Percentiles rank a stretch among this genome's conserved stretches.
Evolutionary conservation across 1,140 invertebrate species (phyloP).

Genomic region (Himalopsyche phryganea): DNA sequence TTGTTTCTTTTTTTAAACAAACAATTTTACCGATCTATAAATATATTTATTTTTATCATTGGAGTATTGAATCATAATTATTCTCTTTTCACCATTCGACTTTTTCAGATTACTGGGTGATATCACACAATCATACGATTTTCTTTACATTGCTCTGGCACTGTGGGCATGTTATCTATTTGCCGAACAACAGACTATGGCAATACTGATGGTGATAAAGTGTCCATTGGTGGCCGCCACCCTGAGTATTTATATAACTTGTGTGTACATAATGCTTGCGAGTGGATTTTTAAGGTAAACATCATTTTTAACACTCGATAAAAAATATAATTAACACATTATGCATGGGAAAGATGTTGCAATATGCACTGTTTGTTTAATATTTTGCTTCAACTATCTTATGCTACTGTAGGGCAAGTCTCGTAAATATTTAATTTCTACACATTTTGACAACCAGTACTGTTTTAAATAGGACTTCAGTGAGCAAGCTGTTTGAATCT

Average conservation of each 20-base stretch:
- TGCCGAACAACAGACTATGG: constrained; percentile 79
- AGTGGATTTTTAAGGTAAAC: constrained; percentile 75
- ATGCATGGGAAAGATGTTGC: too few species aligned
- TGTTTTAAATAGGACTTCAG: too few species aligned
- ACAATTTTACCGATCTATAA: too few species aligned
- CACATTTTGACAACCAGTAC: too few species aligned
- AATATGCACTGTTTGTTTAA: too few species aligned
- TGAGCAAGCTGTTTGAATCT: too few species aligned
- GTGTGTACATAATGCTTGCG: constrained; percentile 69
- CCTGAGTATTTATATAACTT: constrained; percentile 70
- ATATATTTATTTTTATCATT: too few species aligned
- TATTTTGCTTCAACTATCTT: background rate
- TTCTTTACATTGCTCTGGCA: constrained; percentile 60
- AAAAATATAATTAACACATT: too few species aligned
- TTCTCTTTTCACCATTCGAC: too few species aligned
- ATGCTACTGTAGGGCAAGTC: background rate
- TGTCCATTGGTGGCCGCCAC: constrained; percentile 71
- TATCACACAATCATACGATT: constrained; percentile 51
- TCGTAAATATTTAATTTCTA: too few species aligned
- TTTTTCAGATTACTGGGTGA: constrained; percentile 48
- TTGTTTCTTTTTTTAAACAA: background rate
- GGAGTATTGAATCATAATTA: too few species aligned
- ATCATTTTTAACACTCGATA: too few species aligned
- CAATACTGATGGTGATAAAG: constrained; percentile 76
- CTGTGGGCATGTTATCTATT: constrained; percentile 78